A percentile compares a stretch with the other conserved stretches of the same genome.
phyloP scores from a whole-genome alignment of 2,888 invertebrate species.

The Erannis defoliaria region DNA sequence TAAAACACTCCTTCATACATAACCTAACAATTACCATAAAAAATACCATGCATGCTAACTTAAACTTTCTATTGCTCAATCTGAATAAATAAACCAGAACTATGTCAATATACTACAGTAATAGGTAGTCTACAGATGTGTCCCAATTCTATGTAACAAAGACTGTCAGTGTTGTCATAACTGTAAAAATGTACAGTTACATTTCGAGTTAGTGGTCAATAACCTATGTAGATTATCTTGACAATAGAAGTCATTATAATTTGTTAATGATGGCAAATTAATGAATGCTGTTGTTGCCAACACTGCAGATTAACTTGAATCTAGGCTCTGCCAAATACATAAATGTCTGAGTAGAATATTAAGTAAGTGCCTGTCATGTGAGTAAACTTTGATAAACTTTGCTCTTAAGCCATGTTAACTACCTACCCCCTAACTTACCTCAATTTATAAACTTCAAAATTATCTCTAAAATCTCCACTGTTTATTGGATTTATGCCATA shows the following conservation, averaged over 20 bases:
- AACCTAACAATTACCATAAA: too few relatives aligned
- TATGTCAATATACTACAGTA: conserved; percentile 4
- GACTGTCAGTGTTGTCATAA: not conserved
- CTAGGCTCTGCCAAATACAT: not conserved
- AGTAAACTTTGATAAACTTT: too few relatives aligned
- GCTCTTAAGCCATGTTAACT: too few relatives aligned
- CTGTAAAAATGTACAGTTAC: conserved; percentile 1
- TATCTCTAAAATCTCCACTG: too few relatives aligned
- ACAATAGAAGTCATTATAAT: not conserved
- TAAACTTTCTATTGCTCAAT: not conserved
- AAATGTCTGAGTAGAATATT: not conserved
- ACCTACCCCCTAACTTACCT: too few relatives aligned
- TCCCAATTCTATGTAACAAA: not conserved
- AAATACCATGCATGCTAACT: not conserved
- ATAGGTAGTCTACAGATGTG: not conserved
- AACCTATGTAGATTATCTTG: not conserved
- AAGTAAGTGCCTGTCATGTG: not conserved
- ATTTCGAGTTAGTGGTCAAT: conserved; percentile 1
- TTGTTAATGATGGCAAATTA: conserved; percentile 1
- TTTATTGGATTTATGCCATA: too few relatives aligned
- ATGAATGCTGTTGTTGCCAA: not conserved
- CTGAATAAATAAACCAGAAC: not conserved
- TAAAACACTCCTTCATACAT: not conserved
- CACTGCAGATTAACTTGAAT: conserved; percentile 2
- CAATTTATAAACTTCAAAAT: too few relatives aligned